Conservation (phyloP, 2,888 invertebrate genomes). For the Phoronis australis region DNA sequence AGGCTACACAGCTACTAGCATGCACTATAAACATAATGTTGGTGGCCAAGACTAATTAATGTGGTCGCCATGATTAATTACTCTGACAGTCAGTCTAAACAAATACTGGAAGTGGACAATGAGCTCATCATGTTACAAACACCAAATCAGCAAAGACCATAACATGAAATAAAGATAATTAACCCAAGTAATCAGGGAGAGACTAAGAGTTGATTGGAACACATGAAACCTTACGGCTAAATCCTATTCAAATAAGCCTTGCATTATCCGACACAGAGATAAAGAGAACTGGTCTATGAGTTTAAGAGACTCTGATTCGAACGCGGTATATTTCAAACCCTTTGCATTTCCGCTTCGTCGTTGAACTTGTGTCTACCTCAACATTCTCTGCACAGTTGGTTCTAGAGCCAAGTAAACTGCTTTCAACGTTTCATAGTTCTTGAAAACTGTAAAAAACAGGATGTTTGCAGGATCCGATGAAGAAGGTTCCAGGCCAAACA, state of each 20-base stretch:
- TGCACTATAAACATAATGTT: no score
- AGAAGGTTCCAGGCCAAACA: no score
- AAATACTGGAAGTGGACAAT: no score
- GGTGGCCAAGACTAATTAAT: no score
- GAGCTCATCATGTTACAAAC: no score
- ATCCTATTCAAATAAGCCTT: constrained; percentile 10
- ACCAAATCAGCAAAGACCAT: constrained; percentile 10
- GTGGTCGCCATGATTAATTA: no score
- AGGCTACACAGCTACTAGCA: no score
- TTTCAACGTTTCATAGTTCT: not conserved
- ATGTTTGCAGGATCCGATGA: not conserved
- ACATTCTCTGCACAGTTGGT: not conserved
- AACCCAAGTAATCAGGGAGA: constrained; percentile 9
- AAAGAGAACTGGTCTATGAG: constrained; percentile 11
- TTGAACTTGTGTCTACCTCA: not conserved
- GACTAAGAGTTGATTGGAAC: constrained; percentile 7
- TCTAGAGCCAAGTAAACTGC: not conserved
- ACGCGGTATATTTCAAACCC: no score
- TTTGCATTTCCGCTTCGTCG: no score
- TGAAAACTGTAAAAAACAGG: constrained; percentile 3
- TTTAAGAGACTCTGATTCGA: no score
- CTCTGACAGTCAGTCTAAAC: no score
- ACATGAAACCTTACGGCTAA: constrained; percentile 10
- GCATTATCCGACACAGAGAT: constrained; percentile 10
- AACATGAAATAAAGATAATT: constrained; percentile 8